Percentiles rank a stretch among this genome's conserved stretches.
These are phyloP conservation scores for Petrocephalus microphthalmus DNA, from an alignment of 2,113 vertebrate species.

Conservation along the genomic window DNA sequence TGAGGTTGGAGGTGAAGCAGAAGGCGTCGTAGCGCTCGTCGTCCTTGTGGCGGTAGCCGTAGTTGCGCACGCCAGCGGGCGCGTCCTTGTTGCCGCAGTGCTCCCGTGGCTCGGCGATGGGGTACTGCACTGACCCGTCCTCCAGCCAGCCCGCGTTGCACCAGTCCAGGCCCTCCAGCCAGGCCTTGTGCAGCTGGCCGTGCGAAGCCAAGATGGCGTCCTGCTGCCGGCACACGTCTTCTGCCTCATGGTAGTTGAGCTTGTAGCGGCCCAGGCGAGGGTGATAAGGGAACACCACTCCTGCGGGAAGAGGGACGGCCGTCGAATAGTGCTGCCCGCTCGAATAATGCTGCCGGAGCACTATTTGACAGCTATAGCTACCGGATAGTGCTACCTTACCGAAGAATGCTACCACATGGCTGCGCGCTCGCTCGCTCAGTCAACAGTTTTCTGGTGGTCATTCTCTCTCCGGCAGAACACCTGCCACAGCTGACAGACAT, in stretches of 20 bases:
- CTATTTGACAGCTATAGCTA: too few relatives aligned
- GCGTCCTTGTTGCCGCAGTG: constrained; percentile 73
- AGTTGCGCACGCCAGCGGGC: constrained; percentile 77
- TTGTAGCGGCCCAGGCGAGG: constrained; percentile 81
- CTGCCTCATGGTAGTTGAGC: constrained; percentile 78
- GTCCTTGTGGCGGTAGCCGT: constrained; percentile 86
- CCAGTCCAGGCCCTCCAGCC: constrained; percentile 87
- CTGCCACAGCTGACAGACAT: neutral
- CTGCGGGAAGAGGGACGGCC: constrained; percentile 47
- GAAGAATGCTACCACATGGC: too few relatives aligned
- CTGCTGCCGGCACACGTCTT: constrained; percentile 75
- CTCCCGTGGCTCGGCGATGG: constrained; percentile 79
- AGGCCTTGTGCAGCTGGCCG: constrained; percentile 83
- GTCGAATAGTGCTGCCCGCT: too few relatives aligned
- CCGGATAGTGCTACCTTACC: too few relatives aligned
- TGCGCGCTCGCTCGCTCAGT: too few relatives aligned
- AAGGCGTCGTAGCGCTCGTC: constrained; percentile 84
- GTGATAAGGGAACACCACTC: constrained; percentile 90
- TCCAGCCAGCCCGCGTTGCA: constrained; percentile 93
- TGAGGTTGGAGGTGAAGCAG: constrained; percentile 90
- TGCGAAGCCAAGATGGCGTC: constrained; percentile 88
- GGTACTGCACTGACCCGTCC: constrained; percentile 89
- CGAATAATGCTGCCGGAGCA: too few relatives aligned
- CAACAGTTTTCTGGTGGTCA: too few relatives aligned
- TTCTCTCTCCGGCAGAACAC: too few relatives aligned